Evolutionary conservation across 2,113 vertebrate genomes (phyloP).

Genomic region (Podarcis raffonei): DNA sequence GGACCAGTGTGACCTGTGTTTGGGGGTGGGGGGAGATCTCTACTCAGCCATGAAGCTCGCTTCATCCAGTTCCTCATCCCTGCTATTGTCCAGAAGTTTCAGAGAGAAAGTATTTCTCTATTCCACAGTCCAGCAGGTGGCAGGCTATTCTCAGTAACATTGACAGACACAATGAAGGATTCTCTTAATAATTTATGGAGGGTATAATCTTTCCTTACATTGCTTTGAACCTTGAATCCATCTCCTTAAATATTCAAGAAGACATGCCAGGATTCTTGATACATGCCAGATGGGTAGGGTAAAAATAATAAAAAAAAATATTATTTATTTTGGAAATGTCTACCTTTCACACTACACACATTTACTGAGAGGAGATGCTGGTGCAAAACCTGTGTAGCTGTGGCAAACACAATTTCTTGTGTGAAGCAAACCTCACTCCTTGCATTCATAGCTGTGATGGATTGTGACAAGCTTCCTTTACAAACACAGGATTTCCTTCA

Average conservation of each 20-base stretch:
- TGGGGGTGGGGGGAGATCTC: too few relatives aligned
- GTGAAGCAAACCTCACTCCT: background rate
- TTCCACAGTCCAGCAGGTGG: slow-evolving; percentile 57
- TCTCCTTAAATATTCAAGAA: background rate
- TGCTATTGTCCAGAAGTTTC: too few relatives aligned
- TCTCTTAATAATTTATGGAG: background rate
- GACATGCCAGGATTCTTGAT: background rate
- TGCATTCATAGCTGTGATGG: background rate
- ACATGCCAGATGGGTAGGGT: background rate
- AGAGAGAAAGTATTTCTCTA: background rate
- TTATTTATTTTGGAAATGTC: too few relatives aligned
- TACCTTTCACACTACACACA: background rate
- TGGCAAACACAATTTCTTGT: background rate
- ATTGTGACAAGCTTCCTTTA: background rate
- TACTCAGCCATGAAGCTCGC: too few relatives aligned
- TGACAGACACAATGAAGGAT: background rate
- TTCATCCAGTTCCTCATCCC: too few relatives aligned
- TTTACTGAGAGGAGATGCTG: background rate
- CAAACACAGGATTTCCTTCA: background rate
- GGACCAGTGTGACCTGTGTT: too few relatives aligned
- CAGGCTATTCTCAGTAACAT: slow-evolving; percentile 49
- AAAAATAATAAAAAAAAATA: too few relatives aligned
- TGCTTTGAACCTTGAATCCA: background rate
- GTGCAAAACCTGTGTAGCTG: background rate
- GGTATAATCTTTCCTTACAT: background rate